Conservation (phyloP, 2,113 vertebrate genomes). For the Marmota flaviventris region DNA sequence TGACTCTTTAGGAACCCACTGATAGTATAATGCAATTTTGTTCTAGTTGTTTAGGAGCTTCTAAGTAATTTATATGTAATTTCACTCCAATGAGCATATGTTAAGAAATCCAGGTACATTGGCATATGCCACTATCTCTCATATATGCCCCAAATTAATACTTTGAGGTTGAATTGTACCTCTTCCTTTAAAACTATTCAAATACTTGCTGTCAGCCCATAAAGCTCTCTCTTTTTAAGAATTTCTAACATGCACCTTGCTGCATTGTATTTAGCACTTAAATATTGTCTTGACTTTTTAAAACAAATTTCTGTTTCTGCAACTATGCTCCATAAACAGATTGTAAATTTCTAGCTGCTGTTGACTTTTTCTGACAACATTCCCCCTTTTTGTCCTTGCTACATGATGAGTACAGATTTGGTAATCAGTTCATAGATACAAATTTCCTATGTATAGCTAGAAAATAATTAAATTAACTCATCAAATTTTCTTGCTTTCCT, state of each 20-base stretch:
- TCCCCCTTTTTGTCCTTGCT: background rate
- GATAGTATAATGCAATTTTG: background rate
- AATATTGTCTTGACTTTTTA: background rate
- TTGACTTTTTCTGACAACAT: background rate
- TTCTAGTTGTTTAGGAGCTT: background rate
- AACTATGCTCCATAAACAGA: background rate
- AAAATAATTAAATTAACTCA: constrained; percentile 24
- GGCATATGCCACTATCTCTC: background rate
- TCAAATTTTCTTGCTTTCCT: constrained; percentile 30
- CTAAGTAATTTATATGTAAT: background rate
- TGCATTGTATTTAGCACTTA: background rate
- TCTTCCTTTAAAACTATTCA: background rate
- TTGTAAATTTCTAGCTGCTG: background rate
- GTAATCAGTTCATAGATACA: background rate
- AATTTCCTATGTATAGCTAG: background rate
- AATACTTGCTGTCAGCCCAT: background rate
- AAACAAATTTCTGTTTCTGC: background rate
- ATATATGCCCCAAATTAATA: background rate
- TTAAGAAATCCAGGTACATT: background rate
- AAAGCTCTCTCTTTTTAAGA: background rate
- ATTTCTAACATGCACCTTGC: background rate
- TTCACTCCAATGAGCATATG: background rate
- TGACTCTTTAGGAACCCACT: background rate
- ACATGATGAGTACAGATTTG: background rate
- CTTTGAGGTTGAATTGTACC: background rate